Evolutionary conservation across 2,113 vertebrate species (phyloP).

Genomic region (Setophaga petechia): DNA sequence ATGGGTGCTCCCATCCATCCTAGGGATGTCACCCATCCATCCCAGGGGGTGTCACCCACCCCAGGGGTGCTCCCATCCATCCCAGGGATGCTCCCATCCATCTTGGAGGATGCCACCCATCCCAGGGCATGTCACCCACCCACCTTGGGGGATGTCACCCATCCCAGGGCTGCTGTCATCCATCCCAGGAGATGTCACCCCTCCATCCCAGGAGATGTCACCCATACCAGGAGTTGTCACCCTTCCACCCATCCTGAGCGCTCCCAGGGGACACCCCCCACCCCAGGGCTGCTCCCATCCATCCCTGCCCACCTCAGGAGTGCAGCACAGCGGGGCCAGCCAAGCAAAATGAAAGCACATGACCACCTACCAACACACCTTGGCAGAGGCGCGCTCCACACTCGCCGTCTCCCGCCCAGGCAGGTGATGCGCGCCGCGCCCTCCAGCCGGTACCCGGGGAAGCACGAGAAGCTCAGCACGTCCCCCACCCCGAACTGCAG

Average conservation of each 20-base stretch:
- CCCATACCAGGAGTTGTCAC: no score
- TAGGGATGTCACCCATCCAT: no score
- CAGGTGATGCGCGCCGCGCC: slow-evolving; percentile 90
- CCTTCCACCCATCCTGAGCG: no score
- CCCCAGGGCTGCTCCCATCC: neutral
- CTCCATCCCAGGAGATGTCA: no score
- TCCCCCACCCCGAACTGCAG: slow-evolving; percentile 94
- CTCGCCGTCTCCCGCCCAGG: slow-evolving; percentile 95
- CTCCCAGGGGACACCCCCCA: neutral
- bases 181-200: accelerated
- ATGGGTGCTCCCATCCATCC: neutral
- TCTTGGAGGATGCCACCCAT: neutral
- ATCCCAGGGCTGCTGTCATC: no score
- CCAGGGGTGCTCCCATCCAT: no score
- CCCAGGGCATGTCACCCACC: no score
- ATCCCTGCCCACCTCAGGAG: neutral
- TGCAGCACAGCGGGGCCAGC: slow-evolving; percentile 8
- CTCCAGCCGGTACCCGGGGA: slow-evolving; percentile 97
- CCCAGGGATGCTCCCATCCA: no score
- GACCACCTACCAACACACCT: slow-evolving; percentile 99
- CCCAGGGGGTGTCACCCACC: no score
- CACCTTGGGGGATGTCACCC: neutral
- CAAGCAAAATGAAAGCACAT: slow-evolving; percentile 92
- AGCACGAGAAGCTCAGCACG: slow-evolving; percentile 91
- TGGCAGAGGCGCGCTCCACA: slow-evolving; percentile 99